Evolutionary conservation across 1,140 invertebrate species (phyloP), one percentile per base, ranked within the genome.

Genomic region (Apolygus lucorum): DNA sequence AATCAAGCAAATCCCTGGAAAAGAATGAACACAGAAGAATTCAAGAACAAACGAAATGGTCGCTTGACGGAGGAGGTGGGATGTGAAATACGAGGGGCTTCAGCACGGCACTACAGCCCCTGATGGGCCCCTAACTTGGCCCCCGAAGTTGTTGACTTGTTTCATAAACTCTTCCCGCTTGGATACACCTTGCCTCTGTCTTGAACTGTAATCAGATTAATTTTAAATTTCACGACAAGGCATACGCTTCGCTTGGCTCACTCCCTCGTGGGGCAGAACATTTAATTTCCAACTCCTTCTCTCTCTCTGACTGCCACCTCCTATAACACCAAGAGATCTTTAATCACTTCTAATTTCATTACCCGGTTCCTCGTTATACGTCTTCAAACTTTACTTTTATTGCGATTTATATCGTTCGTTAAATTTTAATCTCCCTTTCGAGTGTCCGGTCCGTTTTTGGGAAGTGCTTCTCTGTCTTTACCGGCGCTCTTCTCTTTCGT

Each of bases 121-220:
- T 49, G 34, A 49, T 49, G 34, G 34, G 34, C 34, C 34, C 34
- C 34, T 49, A 49, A 49, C 34, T 49, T 49, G 34, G 34, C 34
- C 34, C 34, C n/a, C 17, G 34, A 17, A 49, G 34, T 49, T 49
- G 34, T 49, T 49, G 34, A 49, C 34, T 49, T 49, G 34, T 49
- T 49, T 49, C 34, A 49, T 49, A 49, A 49, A 49, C 34, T 8
- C 34, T 17, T 17, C 17, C 8, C 34, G 34, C 34, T 49, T 49
- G 34, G 34, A 49, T 49, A 11, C 34, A 49, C 34, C 34, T 49
- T 49, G 8, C 34, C 34, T 49, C 34, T 49, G 34, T 49, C 34
- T 49, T 49, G 34, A 49, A 49, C 34, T 49, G 34, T 49, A 49
- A 49, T 49, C 34, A 49, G 34, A 49, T 49, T 49, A 49, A 49